Conservation (phyloP, 2,113 vertebrate species). For the Lagenorhynchus albirostris region DNA sequence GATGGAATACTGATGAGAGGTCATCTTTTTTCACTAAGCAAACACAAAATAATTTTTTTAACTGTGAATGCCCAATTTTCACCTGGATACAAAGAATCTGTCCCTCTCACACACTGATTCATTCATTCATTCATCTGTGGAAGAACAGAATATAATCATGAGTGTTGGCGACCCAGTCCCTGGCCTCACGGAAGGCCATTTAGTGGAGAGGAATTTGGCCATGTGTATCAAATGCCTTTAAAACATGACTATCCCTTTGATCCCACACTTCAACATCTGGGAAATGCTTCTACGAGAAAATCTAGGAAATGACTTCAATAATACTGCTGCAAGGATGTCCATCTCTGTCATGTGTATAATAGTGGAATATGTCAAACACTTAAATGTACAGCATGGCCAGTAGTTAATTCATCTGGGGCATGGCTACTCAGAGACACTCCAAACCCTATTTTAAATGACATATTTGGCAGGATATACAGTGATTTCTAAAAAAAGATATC, state of each 20-base stretch:
- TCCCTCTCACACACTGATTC: background rate
- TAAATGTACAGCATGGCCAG: background rate
- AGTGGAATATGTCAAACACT: background rate
- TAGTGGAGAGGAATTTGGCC: background rate
- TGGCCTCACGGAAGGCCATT: rapidly evolving
- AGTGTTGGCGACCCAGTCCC: background rate
- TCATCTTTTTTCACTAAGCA: background rate
- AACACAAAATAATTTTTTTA: background rate
- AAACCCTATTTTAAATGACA: background rate
- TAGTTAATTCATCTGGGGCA: background rate
- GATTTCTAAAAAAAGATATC: background rate
- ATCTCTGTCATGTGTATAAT: background rate
- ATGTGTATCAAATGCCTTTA: background rate
- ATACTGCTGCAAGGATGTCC: background rate
- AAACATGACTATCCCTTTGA: background rate
- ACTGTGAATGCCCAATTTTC: background rate
- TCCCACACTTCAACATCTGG: background rate
- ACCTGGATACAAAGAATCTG: background rate
- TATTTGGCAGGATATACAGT: background rate
- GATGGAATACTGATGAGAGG: background rate
- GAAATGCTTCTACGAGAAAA: background rate
- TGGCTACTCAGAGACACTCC: background rate
- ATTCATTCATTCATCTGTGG: background rate
- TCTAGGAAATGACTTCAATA: background rate
- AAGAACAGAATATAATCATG: background rate